phyloP scores from a whole-genome alignment of 2,888 invertebrate species.

The Agrenia bidenticulata region DNA sequence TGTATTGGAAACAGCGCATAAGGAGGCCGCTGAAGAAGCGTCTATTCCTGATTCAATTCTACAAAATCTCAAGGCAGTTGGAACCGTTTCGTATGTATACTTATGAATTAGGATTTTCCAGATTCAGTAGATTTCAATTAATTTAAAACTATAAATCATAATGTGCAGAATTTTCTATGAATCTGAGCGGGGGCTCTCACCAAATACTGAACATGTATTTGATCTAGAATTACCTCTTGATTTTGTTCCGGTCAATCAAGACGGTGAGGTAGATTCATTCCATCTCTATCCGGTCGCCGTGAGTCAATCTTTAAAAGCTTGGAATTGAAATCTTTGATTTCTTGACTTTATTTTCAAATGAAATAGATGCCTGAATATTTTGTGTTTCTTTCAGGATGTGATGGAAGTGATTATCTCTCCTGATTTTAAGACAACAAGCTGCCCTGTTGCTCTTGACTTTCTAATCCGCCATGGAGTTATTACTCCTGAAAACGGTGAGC shows the following conservation, averaged over 20 bases:
- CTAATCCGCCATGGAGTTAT: constrained; percentile 86
- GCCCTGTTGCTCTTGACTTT: constrained; percentile 87
- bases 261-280: constrained; percentile 92
- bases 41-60: constrained; percentile 79
- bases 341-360: too few relatives aligned
- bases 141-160: neutral
- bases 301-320: neutral
- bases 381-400: constrained; percentile 53
- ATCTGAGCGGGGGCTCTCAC: constrained; percentile 87
- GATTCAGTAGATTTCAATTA: neutral
- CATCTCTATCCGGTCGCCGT: constrained; percentile 80
- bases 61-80: constrained; percentile 72
- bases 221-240: constrained; percentile 87
- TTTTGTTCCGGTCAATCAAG: constrained; percentile 87
- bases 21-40: constrained; percentile 93
- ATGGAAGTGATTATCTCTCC: constrained; percentile 75
- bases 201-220: constrained; percentile 91
- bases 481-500: constrained; percentile 81
- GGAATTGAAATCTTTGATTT: neutral
- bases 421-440: constrained; percentile 91
- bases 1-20: constrained; percentile 83
- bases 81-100: constrained; percentile 75
- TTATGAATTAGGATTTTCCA: neutral
- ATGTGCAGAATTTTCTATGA: constrained; percentile 77
- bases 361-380: neutral